Base-by-base conservation (phyloP, 1,140 invertebrate species). In the Eriosoma lanigerum region DNA sequence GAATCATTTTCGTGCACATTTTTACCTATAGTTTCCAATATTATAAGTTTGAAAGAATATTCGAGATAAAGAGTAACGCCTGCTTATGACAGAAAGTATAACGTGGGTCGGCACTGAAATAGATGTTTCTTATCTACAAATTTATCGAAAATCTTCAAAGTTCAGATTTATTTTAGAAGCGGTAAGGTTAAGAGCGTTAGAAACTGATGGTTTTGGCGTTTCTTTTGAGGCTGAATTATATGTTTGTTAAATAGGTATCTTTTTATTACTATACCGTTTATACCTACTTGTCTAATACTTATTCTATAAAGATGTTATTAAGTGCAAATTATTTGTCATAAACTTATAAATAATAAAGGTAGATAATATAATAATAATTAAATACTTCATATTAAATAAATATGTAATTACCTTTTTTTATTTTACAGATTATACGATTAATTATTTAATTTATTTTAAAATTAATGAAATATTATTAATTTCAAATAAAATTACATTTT, bases 71-170 rank as follows among this genome's bases (percentile, higher is more conserved):
- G 46, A 72, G 0, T 29, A 52, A 72, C 12, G 12, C 56, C 52
- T 75, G 32, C 19, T 75, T 75, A 56, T 19, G 52, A 29, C 52
- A 56, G 15, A 44, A 75, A 54, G 8, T 17, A 52, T 32, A 29
- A 56, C 3, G 5, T 21, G 17, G 12, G 10, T 44, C 32, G 3
- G 3, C n/a, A 21, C 72, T 3, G 12, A 56, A 75, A 13, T 54
- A 15, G 29, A 54, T 24, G 29, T 21, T 38, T 56, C 19, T 38
- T 75, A 32, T 58, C 72, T 75, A 9, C 54, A 12, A 75, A 52
- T 54, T 75, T 75, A 75, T 75, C 10, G 52, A 56, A 6, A 44
- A 21, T 75, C 17, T 38, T 52, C 29, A 38, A 38, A n/a, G 52
- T 26, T 54, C 26, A 56, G 0, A 56, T 75, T n/a, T 75, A 56